Conservation (phyloP, 2,888 invertebrate genomes). For the Eledona agricola region DNA sequence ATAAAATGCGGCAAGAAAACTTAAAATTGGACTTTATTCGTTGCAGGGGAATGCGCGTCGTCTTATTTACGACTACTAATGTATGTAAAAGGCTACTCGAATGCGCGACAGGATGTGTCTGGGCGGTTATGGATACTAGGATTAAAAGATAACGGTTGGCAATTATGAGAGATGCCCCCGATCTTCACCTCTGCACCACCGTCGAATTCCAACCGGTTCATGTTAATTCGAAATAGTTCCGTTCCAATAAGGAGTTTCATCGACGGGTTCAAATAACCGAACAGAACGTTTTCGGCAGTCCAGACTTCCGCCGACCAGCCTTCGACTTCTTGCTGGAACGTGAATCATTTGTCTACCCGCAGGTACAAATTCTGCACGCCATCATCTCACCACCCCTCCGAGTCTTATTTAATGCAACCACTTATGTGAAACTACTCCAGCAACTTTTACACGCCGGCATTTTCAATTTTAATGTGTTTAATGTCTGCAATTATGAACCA, state of each 20-base stretch:
- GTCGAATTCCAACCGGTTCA: slow-evolving; percentile 16
- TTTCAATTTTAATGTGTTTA: no score
- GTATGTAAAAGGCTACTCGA: slow-evolving; percentile 59
- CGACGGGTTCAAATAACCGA: slow-evolving; percentile 14
- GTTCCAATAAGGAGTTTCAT: slow-evolving; percentile 29
- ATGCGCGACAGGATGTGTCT: slow-evolving; percentile 43
- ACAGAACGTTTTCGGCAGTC: slow-evolving; percentile 6
- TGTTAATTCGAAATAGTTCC: no score
- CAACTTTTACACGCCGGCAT: no score
- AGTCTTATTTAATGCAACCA: no score
- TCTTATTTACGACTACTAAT: slow-evolving; percentile 60
- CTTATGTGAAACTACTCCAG: no score
- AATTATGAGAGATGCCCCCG: slow-evolving; percentile 28
- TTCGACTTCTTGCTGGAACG: no score
- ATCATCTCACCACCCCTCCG: neutral
- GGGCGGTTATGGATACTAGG: slow-evolving; percentile 39
- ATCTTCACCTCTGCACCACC: slow-evolving; percentile 6
- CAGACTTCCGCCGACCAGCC: slow-evolving; percentile 8
- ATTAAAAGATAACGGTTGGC: slow-evolving; percentile 43
- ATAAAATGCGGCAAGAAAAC: slow-evolving; percentile 60
- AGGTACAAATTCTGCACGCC: neutral
- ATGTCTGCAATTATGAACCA: no score
- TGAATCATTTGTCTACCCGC: slow-evolving; percentile 1
- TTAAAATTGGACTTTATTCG: slow-evolving; percentile 59
- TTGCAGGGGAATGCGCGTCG: slow-evolving; percentile 50